Evolutionary conservation across 2,888 invertebrate genomes (phyloP).

Genomic region (Geotrupes spiniger): DNA sequence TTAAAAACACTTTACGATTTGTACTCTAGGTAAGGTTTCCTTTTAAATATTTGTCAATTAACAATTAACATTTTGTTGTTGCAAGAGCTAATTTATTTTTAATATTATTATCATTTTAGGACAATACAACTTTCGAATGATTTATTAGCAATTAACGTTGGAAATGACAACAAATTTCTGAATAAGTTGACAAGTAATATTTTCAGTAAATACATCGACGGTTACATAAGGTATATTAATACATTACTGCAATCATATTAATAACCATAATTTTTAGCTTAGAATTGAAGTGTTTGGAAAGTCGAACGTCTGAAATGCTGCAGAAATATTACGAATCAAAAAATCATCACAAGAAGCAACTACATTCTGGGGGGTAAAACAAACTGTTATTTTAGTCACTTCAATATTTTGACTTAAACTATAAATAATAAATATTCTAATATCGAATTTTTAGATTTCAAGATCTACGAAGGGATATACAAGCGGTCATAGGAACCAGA

Average conservation of each 20-base stretch:
- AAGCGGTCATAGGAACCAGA: slow-evolving; percentile 87
- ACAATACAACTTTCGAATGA: slow-evolving; percentile 74
- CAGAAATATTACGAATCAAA: slow-evolving; percentile 88
- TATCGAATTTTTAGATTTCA: slow-evolving; percentile 63
- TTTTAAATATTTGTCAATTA: slow-evolving; percentile 4
- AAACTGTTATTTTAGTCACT: slow-evolving; percentile 9
- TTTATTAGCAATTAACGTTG: slow-evolving; percentile 71
- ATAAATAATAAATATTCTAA: not conserved
- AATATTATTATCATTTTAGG: slow-evolving; percentile 53
- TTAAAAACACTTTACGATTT: slow-evolving; percentile 84
- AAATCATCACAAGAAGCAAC: slow-evolving; percentile 91
- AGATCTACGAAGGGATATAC: slow-evolving; percentile 88
- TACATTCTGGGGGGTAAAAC: slow-evolving; percentile 80
- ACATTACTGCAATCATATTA: not conserved
- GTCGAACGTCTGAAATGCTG: slow-evolving; percentile 71
- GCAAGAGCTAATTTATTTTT: too few relatives aligned
- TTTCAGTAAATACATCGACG: slow-evolving; percentile 75
- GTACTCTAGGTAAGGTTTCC: slow-evolving; percentile 71
- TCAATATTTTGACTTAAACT: slow-evolving; percentile 6
- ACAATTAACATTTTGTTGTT: slow-evolving; percentile 3
- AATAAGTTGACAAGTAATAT: slow-evolving; percentile 76
- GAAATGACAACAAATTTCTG: slow-evolving; percentile 75
- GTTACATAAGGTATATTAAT: slow-evolving; percentile 62
- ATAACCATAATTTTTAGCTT: slow-evolving; percentile 50
- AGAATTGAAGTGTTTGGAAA: slow-evolving; percentile 76